These are phyloP conservation scores for Brachyrhaphis roseni DNA, from an alignment of 2,797 vertebrate species.

Conservation along the genomic window DNA sequence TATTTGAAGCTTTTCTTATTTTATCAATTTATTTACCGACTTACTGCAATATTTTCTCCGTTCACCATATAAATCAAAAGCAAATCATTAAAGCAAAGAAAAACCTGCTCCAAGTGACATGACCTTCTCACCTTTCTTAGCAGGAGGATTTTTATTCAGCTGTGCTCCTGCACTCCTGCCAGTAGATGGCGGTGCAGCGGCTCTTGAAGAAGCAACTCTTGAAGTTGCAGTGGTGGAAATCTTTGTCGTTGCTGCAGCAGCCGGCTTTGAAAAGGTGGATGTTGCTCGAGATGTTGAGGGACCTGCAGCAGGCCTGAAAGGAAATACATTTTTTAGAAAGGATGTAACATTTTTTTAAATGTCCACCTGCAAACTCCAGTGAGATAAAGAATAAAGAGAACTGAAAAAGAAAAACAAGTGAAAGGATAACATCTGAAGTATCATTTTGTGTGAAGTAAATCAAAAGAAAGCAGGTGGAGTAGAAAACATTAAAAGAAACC, in stretches of 20 bases:
- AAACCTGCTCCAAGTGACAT: background rate
- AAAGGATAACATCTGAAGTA: too few relatives aligned
- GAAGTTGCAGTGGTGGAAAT: slow-evolving; percentile 28
- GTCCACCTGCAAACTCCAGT: background rate
- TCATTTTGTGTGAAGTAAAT: background rate
- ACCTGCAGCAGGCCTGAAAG: slow-evolving; percentile 63
- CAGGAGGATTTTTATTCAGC: slow-evolving; percentile 49
- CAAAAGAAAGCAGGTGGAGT: background rate
- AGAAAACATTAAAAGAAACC: background rate
- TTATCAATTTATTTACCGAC: background rate
- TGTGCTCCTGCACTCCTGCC: slow-evolving; percentile 62
- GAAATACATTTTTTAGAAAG: background rate
- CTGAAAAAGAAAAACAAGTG: background rate
- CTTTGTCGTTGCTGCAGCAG: slow-evolving; percentile 41
- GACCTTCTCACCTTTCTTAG: slow-evolving; percentile 75
- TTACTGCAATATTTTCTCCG: background rate
- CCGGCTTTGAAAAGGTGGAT: slow-evolving; percentile 34
- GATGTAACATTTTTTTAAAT: background rate
- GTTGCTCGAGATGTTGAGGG: slow-evolving; percentile 41
- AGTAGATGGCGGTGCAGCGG: slow-evolving; percentile 58
- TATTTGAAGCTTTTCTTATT: background rate
- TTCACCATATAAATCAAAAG: background rate
- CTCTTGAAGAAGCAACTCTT: slow-evolving; percentile 58
- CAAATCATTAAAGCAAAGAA: background rate
- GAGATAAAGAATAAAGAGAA: background rate